Conservation (phyloP, 2,888 invertebrate species). For the Cheilosia vulpina region DNA sequence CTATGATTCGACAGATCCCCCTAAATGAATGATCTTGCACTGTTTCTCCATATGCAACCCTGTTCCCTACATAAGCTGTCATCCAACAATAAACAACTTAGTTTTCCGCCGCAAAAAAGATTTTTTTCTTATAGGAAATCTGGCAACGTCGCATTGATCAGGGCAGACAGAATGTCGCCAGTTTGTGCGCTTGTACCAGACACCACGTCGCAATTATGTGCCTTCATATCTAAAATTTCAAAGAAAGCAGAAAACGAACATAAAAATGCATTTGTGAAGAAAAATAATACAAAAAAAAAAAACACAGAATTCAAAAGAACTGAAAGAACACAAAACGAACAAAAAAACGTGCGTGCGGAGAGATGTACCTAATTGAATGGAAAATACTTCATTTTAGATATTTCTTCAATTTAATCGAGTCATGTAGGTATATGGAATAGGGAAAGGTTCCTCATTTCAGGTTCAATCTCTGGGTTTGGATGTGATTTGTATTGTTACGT, state of each 20-base stretch:
- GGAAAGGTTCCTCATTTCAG: constrained; percentile 40
- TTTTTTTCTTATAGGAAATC: constrained; percentile 76
- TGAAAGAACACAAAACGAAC: constrained; percentile 54
- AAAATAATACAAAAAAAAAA: constrained; percentile 11
- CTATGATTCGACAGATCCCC: not conserved
- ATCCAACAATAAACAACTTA: not conserved
- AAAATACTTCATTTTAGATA: constrained; percentile 61
- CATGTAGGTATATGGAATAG: constrained; percentile 30
- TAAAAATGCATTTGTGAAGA: constrained; percentile 69
- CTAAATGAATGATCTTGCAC: no score
- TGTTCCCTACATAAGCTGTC: not conserved
- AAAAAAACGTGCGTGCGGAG: constrained; percentile 57
- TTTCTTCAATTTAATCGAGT: constrained; percentile 53
- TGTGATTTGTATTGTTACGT: constrained; percentile 26
- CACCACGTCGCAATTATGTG: constrained; percentile 87
- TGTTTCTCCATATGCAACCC: not conserved
- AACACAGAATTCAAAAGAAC: constrained; percentile 66
- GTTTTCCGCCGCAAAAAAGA: not conserved
- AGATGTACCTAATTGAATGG: constrained; percentile 62
- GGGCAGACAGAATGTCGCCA: constrained; percentile 97
- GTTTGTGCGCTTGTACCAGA: constrained; percentile 90
- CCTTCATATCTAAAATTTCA: constrained; percentile 74
- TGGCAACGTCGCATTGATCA: constrained; percentile 90
- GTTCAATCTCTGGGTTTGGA: constrained; percentile 28
- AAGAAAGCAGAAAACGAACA: constrained; percentile 74